These are phyloP conservation scores for Dioctria linearis DNA, from an alignment of 2,888 invertebrate genomes.

Conservation along the genomic window DNA sequence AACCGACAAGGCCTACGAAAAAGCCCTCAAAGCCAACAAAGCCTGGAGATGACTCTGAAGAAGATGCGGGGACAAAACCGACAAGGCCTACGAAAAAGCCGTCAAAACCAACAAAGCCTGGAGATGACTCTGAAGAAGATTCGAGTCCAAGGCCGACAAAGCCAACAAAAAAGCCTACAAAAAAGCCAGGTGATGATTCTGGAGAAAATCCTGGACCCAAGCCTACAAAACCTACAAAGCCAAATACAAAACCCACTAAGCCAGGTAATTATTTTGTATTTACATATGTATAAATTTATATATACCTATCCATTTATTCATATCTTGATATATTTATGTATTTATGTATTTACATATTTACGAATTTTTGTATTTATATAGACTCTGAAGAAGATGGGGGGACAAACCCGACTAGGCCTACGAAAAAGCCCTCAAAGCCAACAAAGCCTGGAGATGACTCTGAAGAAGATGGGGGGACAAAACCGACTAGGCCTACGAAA, in stretches of 20 bases:
- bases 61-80: too few relatives aligned
- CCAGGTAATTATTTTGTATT: neutral
- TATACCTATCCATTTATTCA: too few relatives aligned
- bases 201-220: neutral
- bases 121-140: neutral
- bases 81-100: neutral
- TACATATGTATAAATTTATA: too few relatives aligned
- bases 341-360: too few relatives aligned
- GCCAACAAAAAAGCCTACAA: constrained; percentile 20
- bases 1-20: too few relatives aligned
- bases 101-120: neutral
- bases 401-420: constrained; percentile 6
- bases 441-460: too few relatives aligned
- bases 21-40: too few relatives aligned
- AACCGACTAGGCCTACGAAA: neutral
- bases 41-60: too few relatives aligned
- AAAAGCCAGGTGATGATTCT: neutral
- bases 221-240: constrained; percentile 19
- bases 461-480: neutral
- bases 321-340: too few relatives aligned
- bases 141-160: neutral
- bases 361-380: too few relatives aligned
- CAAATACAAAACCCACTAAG: constrained; percentile 7
- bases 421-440: neutral
- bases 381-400: neutral